These are phyloP conservation scores for Drosophila algonquin DNA, from an alignment of 2,888 invertebrate species.

Conservation along the genomic window DNA sequence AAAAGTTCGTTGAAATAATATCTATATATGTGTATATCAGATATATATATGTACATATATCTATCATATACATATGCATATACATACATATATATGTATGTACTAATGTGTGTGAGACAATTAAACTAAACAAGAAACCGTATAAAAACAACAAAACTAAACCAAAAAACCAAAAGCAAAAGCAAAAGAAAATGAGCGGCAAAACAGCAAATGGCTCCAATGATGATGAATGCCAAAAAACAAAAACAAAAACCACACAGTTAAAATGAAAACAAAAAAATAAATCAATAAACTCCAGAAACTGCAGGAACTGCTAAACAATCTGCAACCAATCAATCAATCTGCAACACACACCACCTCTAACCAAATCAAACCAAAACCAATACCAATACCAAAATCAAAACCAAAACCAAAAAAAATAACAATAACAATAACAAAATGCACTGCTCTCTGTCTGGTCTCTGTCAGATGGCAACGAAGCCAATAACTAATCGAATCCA, in stretches of 20 bases:
- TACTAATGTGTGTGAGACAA: background rate
- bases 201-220: conserved; percentile 11
- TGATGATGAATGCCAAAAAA: conserved; percentile 22
- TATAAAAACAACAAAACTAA: conserved; percentile 19
- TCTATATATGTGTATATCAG: conserved; percentile 33
- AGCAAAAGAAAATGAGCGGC: conserved; percentile 13
- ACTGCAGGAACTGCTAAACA: conserved; percentile 1
- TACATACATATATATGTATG: no score
- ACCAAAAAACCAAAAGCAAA: conserved; percentile 14
- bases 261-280: background rate
- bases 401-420: conserved; percentile 10
- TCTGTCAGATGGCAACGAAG: conserved; percentile 56
- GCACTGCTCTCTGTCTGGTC: conserved; percentile 50
- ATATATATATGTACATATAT: background rate
- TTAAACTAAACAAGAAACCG: background rate
- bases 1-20: conserved; percentile 42
- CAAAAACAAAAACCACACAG: conserved; percentile 19
- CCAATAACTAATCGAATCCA: conserved; percentile 47
- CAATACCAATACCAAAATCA: conserved; percentile 11
- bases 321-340: conserved; percentile 1
- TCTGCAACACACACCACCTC: background rate
- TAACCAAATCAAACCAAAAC: conserved; percentile 13
- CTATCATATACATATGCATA: background rate
- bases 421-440: conserved; percentile 17
- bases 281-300: background rate